Evolutionary conservation across 2,113 vertebrate genomes (phyloP).

Genomic region (Notechis scutatus): DNA sequence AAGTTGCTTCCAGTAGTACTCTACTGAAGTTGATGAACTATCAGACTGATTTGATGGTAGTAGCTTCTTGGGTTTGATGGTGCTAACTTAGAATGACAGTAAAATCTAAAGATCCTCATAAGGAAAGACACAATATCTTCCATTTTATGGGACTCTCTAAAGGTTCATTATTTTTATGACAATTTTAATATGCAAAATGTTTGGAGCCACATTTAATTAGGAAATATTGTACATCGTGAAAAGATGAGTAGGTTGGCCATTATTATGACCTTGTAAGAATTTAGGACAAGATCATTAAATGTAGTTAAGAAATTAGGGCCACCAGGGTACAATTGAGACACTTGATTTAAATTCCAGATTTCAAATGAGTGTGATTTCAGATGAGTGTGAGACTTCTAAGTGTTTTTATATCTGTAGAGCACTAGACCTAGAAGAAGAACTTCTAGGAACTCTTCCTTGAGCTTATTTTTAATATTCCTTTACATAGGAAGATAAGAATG

Average conservation of each 20-base stretch:
- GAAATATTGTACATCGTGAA: background rate
- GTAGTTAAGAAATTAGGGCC: background rate
- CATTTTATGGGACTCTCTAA: background rate
- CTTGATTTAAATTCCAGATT: background rate
- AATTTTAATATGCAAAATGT: conserved; percentile 12
- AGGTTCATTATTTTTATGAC: conserved; percentile 10
- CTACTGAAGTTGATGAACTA: background rate
- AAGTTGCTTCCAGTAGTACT: background rate
- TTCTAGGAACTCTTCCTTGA: background rate
- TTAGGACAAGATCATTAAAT: background rate
- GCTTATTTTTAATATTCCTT: background rate
- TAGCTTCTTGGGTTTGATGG: background rate
- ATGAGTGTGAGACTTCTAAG: background rate
- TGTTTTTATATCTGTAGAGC: background rate
- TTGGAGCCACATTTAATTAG: conserved; percentile 1
- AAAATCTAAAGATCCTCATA: background rate
- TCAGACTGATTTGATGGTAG: background rate
- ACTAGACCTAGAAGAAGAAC: background rate
- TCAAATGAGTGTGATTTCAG: background rate
- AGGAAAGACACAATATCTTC: background rate
- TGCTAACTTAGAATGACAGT: background rate
- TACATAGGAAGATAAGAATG: no score
- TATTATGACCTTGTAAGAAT: background rate
- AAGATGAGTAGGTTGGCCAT: background rate
- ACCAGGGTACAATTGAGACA: background rate